Conservation (phyloP, 1,140 invertebrate species). For the Chelonus insularis region DNA sequence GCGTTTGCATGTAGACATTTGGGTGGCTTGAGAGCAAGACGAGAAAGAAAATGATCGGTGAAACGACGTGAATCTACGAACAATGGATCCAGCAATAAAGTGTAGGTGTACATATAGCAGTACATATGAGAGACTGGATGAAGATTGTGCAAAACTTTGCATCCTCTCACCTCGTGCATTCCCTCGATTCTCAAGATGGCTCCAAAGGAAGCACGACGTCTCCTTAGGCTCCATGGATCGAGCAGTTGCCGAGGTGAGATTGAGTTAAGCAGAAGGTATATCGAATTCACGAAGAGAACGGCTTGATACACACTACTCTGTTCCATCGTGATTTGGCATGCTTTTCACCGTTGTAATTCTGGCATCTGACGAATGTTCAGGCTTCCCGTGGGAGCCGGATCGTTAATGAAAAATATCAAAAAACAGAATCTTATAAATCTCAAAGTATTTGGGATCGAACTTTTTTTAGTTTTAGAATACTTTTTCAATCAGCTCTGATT, state of each 20-base stretch:
- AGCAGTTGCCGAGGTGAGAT: not conserved
- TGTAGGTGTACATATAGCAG: slow-evolving; percentile 9
- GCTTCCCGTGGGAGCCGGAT: slow-evolving; percentile 16
- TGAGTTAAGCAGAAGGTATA: not conserved
- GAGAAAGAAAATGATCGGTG: slow-evolving; percentile 7
- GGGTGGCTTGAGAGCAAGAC: not conserved
- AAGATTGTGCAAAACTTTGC: slow-evolving; percentile 33
- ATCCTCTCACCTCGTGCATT: slow-evolving; percentile 25
- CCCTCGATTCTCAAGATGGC: not conserved
- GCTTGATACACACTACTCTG: not conserved
- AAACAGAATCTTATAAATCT: slow-evolving; percentile 10
- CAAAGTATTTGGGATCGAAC: no score
- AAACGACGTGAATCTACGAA: slow-evolving; percentile 14
- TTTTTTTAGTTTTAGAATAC: no score
- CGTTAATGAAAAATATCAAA: slow-evolving; percentile 15
- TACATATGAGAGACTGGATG: slow-evolving; percentile 11
- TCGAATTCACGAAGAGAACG: slow-evolving; percentile 18
- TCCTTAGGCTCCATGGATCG: no score
- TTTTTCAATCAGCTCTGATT: no score
- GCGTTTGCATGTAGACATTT: slow-evolving; percentile 17
- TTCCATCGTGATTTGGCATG: slow-evolving; percentile 21
- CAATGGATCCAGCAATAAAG: slow-evolving; percentile 23
- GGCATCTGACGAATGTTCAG: slow-evolving; percentile 14
- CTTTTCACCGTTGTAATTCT: slow-evolving; percentile 14
- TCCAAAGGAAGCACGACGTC: no score